Evolutionary conservation across 2,113 vertebrate species (phyloP), one percentile per base, ranked within the genome.

Genomic region (Ceyx margarethae): DNA sequence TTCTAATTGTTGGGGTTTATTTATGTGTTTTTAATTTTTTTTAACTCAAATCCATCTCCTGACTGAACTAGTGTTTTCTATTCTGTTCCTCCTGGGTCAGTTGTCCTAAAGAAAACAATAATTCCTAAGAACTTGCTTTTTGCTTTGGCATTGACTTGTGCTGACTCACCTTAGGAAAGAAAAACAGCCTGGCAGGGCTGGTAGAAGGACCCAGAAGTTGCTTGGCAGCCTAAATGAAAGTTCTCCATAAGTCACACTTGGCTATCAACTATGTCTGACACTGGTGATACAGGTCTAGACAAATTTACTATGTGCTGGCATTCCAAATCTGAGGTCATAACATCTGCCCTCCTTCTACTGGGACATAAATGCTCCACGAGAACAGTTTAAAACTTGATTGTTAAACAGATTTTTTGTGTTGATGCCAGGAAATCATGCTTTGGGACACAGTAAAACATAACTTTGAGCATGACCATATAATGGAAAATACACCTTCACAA

Each of bases 201-300:
- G 31, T 51, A 83, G 43, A 73, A 93, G 25, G 29, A 84, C 26
- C 61, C 78, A 31, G 19, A 77, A 95, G 75, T 31, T 71, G 60
- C 37, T 92, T 91, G 57, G 48, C 65, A 75, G 29, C 13, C 56
- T 72, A 65, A 76, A 77, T 35, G 25, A 40, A 78, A 58, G 33
- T 80, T 40, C 6, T 83, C 51, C 73, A 0, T 85, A 85, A 69
- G 65, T 80, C 68, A 67, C 57, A 81, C 58, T 83, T 94, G 80
- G 83, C 68, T 83, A 85, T 53, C 69, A 74, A 5, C 48, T 72
- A 48, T 40, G 73, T 86, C 93, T 94, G 80, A 72, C 64, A 72
- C 48, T 45, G 16, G 43, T 40, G 35, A 77, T 78, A 78, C 57
- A 95, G 73, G 92, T 93, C 90, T 95, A 95, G 92, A 91, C 57